Conservation (phyloP, 2,888 invertebrate genomes). For the Zonitis immaculata region DNA sequence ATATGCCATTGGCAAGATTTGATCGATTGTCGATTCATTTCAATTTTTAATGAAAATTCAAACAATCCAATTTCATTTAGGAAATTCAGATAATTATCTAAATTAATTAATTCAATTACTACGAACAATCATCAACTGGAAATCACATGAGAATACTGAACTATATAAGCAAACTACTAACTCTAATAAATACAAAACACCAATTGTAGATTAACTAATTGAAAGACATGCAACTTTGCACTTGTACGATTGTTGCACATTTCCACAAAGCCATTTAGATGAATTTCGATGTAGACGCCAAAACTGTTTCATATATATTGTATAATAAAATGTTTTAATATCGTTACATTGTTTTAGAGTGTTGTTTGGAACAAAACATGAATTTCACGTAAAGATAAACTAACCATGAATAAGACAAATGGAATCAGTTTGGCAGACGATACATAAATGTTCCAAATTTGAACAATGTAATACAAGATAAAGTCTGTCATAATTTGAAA, state of each 20-base stretch:
- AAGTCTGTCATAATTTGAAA: not conserved
- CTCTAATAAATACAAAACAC: constrained; percentile 13
- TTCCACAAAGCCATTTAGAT: constrained; percentile 3
- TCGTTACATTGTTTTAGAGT: not conserved
- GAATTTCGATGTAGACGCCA: not conserved
- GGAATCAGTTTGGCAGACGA: not conserved
- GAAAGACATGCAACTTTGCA: not conserved
- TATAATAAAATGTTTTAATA: not conserved
- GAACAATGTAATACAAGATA: not conserved
- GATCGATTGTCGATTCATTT: not conserved
- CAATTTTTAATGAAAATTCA: no score
- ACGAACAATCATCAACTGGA: no score
- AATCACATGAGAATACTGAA: constrained; percentile 36
- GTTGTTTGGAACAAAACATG: not conserved
- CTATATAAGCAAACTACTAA: not conserved
- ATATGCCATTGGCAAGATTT: not conserved
- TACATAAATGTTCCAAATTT: not conserved
- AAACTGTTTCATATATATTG: not conserved
- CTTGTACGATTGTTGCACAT: not conserved
- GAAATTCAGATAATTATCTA: no score
- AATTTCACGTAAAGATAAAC: not conserved
- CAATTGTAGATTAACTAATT: constrained; percentile 3
- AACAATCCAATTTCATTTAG: no score
- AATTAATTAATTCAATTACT: no score
- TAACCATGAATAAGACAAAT: not conserved